These are phyloP conservation scores for Trachelipus rathkii DNA, from an alignment of 1,140 invertebrate species.

Conservation along the genomic window DNA sequence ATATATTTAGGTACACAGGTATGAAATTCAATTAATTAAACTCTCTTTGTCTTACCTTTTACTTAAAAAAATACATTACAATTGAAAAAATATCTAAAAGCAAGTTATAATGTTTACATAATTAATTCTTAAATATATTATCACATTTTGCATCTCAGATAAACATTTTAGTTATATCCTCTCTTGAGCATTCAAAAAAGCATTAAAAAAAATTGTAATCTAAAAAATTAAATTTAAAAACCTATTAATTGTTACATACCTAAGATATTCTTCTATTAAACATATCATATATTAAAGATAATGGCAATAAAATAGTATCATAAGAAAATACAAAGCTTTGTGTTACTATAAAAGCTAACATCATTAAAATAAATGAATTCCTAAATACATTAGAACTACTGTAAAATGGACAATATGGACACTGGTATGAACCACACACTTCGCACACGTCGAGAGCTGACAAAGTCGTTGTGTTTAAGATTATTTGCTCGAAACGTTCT, in stretches of 20 bases:
- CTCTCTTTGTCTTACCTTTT: too few species aligned
- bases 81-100: too few species aligned
- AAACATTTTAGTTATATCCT: too few species aligned
- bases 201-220: too few species aligned
- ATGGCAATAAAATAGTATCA: background rate
- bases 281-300: background rate
- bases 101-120: too few species aligned
- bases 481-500: slow-evolving; percentile 58
- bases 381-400: background rate
- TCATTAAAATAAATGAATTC: background rate
- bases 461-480: slow-evolving; percentile 57
- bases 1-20: too few species aligned
- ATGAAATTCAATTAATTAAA: too few species aligned
- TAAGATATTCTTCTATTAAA: background rate
- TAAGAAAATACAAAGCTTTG: background rate
- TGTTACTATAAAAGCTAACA: background rate
- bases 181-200: too few species aligned
- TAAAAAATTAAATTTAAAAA: too few species aligned
- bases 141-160: too few species aligned
- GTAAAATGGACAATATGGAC: slow-evolving; percentile 60
- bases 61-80: too few species aligned
- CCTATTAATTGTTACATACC: background rate
- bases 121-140: too few species aligned
- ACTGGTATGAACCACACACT: slow-evolving; percentile 63
- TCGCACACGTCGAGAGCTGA: slow-evolving; percentile 61